Base-by-base conservation (phyloP, 2,113 vertebrate species). In the Lathamus discolor region DNA sequence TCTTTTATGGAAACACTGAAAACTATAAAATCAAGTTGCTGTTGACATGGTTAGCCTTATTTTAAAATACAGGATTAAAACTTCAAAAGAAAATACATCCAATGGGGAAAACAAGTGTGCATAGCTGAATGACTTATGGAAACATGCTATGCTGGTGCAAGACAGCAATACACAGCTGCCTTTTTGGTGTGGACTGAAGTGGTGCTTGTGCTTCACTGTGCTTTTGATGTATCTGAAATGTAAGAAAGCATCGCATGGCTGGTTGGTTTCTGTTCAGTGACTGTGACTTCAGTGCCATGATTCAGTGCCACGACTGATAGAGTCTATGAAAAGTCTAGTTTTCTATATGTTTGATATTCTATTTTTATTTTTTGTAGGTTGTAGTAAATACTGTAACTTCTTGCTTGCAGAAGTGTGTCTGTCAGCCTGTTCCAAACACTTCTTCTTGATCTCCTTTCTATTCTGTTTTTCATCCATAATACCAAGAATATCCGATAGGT, bases 101-200 rank as follows among this genome's bases (percentile, higher is more conserved):
- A 46, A 1, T 39, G 31, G 4, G 0, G 25, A 28, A 37, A 44
- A 13, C 33, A 29, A 13, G 3, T 2, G 24, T 37, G 17, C 10
- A 4, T 18, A 25, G 37, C 25, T 77, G 86, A 77, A 33, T 82
- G 66, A 11, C 11, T 48, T 57, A 33, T 37, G 51, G 61, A 75
- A 88, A 73, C 31, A 2, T 5, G 15, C 31, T 54, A 3, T 51
- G 59, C 61, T 83, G 8, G 39, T 86, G 78, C 33, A 79, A 35
- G 46, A n/a, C 33, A 82, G 82, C 44, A 41, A 0, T 7, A 3
- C 28, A 31, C 28, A 69, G 31, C n/a, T 95, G 43, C 39, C 18
- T 57, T 74, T 48, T n/a, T 43, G 33, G n/a, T 37, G 37, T 70
- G 54, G 52, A 8, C 55, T 86, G 41, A 39, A 83, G 27, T 22